Conservation (phyloP, 2,888 invertebrate species). For the Sminthurides aquaticus region DNA sequence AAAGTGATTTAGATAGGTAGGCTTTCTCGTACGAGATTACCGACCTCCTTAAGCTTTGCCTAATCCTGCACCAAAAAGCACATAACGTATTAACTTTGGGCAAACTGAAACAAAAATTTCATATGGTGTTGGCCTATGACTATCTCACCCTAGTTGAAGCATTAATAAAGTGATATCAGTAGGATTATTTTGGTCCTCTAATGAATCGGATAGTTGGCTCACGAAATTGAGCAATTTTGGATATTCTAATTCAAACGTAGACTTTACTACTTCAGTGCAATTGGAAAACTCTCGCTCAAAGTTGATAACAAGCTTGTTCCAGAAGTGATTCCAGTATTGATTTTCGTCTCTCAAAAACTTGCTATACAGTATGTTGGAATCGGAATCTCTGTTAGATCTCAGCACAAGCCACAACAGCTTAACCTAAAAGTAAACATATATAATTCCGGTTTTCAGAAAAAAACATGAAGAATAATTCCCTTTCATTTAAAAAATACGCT, state of each 20-base stretch:
- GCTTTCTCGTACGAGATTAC: slow-evolving; percentile 73
- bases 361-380: slow-evolving; percentile 10
- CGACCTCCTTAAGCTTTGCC: slow-evolving; percentile 45
- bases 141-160: slow-evolving; percentile 9
- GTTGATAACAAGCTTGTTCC: slow-evolving; percentile 37
- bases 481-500: background rate
- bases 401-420: slow-evolving; percentile 18
- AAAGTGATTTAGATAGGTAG: slow-evolving; percentile 74
- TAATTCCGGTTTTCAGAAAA: no score
- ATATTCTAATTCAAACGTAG: slow-evolving; percentile 78
- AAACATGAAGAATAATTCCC: background rate
- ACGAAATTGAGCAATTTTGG: slow-evolving; percentile 76
- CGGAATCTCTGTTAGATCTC: slow-evolving; percentile 11
- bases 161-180: slow-evolving; percentile 8
- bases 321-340: slow-evolving; percentile 24
- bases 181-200: slow-evolving; percentile 29
- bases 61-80: slow-evolving; percentile 42
- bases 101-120: background rate
- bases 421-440: slow-evolving; percentile 8
- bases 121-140: background rate
- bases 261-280: slow-evolving; percentile 57
- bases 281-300: slow-evolving; percentile 30
- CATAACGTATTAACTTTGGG: background rate
- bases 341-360: slow-evolving; percentile 18
- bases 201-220: slow-evolving; percentile 46